Percentiles rank a stretch among this genome's conserved stretches.
Conservation (phyloP, 2,113 vertebrate genomes). For the Tautogolabrus adspersus region DNA sequence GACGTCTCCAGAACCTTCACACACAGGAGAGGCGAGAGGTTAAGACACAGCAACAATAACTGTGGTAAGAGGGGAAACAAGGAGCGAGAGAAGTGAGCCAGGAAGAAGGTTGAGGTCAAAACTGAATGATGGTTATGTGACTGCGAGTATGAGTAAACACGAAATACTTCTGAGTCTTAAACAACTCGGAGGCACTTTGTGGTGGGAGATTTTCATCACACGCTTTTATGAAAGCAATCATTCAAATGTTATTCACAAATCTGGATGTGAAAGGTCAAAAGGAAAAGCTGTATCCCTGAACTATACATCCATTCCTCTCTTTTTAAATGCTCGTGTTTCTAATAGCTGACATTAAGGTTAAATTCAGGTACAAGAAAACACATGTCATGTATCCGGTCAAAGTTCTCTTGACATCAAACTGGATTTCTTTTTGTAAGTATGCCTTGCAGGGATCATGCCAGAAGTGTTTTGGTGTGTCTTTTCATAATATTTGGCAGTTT, state of each 20-base stretch:
- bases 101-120: background rate
- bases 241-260: background rate
- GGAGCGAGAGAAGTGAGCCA: background rate
- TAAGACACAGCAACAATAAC: background rate
- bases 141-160: no score
- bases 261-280: no score
- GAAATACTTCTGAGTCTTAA: background rate
- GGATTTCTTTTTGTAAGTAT: no score
- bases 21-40: constrained; percentile 8
- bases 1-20: constrained; percentile 93
- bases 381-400: no score
- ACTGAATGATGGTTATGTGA: background rate
- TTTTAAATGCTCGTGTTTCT: background rate
- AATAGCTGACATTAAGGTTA: no score
- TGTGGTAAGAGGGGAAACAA: no score
- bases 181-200: background rate
- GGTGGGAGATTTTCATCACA: background rate
- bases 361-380: no score
- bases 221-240: background rate
- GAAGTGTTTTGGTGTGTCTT: no score
- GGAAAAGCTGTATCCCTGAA: background rate
- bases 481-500: no score
- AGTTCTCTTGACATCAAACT: no score
- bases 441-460: no score
- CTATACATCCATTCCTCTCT: background rate